Evolutionary conservation across 23 tunicate species (phyloP).

Genomic region (Diplosoma virens): DNA sequence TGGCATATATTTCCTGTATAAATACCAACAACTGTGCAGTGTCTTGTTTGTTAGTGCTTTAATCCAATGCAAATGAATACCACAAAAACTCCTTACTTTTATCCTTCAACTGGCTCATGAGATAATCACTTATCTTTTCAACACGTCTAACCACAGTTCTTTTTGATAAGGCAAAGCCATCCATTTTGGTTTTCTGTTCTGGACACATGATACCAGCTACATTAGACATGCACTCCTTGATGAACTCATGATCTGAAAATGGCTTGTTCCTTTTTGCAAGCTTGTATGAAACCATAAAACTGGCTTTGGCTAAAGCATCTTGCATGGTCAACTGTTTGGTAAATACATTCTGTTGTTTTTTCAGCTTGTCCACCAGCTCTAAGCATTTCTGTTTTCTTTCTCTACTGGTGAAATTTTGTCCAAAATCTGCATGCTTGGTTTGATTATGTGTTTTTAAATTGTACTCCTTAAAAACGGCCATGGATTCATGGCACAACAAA

Average conservation of each 20-base stretch:
- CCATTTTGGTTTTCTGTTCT: conserved; percentile 30
- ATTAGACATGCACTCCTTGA: conserved; percentile 37
- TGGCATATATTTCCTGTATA: conserved; percentile 30
- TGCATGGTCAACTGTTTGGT: background rate
- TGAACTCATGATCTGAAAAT: conserved; percentile 39
- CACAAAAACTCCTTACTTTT: background rate
- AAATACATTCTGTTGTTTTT: conserved; percentile 31
- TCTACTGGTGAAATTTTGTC: conserved; percentile 14
- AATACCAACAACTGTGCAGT: conserved; percentile 47
- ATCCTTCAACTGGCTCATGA: conserved; percentile 10
- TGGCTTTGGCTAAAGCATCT: conserved; percentile 27
- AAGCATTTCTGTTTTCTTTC: conserved; percentile 2
- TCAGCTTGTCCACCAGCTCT: conserved; percentile 11
- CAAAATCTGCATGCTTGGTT: conserved; percentile 40
- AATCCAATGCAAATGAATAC: conserved; percentile 40
- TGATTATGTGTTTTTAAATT: conserved; percentile 34
- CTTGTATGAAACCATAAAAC: conserved; percentile 31
- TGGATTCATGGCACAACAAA: conserved; percentile 24
- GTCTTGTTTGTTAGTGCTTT: conserved; percentile 37
- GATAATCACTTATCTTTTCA: conserved; percentile 13
- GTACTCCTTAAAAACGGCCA: conserved; percentile 49
- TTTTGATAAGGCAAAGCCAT: conserved; percentile 16
- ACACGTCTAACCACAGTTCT: conserved; percentile 40
- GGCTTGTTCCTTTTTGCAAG: conserved; percentile 35
- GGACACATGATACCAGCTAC: conserved; percentile 29